These are phyloP conservation scores for Resseliella maxima DNA, from an alignment of 2,888 invertebrate species.

Conservation along the genomic window DNA sequence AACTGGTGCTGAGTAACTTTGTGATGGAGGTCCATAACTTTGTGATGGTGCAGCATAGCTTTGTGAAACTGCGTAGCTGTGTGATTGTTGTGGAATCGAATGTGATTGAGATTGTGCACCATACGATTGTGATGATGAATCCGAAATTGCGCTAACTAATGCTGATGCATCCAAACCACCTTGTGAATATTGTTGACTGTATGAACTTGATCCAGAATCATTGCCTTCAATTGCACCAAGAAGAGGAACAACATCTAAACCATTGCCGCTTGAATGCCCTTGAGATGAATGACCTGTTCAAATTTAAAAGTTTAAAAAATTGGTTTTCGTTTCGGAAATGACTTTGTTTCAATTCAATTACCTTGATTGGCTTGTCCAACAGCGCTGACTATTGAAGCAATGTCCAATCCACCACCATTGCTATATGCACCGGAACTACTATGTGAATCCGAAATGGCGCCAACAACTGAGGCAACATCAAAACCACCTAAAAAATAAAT, in stretches of 20 bases:
- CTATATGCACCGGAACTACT: neutral
- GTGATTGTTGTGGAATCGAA: too few species aligned
- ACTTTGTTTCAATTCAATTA: neutral
- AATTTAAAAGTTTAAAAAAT: neutral
- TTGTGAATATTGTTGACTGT: neutral
- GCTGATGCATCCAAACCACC: neutral
- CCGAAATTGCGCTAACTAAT: neutral
- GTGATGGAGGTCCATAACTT: neutral
- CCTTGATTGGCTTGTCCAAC: slow-evolving; percentile 1
- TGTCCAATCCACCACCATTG: neutral
- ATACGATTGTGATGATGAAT: neutral
- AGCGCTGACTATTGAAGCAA: neutral
- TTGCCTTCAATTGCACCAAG: neutral
- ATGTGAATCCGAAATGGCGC: neutral
- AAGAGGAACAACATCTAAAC: neutral
- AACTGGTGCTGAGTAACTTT: neutral
- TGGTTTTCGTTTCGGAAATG: too few species aligned
- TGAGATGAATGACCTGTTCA: neutral
- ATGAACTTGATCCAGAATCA: neutral
- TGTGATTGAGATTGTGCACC: neutral
- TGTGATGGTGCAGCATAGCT: neutral
- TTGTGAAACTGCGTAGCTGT: too few species aligned
- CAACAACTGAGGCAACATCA: neutral
- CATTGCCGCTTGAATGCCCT: neutral
- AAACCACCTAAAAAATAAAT: too few species aligned